phyloP scores from a whole-genome alignment of 1,140 invertebrate genomes.

The Drosophila busckii region DNA sequence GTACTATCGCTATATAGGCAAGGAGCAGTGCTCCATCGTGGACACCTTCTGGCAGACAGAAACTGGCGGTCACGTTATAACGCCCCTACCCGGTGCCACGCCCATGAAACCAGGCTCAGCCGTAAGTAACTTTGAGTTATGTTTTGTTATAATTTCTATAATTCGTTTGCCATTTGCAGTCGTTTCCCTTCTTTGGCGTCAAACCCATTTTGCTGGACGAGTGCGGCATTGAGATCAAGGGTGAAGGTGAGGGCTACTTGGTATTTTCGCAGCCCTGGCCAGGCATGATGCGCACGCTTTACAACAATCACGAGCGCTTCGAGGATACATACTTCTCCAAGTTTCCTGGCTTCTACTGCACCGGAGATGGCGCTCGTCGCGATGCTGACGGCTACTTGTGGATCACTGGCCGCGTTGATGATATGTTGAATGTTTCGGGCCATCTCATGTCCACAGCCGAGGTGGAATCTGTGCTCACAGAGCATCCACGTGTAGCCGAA shows the following conservation, averaged over 20 bases:
- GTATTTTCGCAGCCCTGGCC: constrained; percentile 97
- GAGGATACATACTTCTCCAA: constrained; percentile 96
- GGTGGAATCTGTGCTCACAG: constrained; percentile 93
- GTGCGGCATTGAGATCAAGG: constrained; percentile 91
- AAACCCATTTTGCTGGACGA: constrained; percentile 93
- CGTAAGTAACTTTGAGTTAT: constrained; percentile 82
- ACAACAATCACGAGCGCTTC: constrained; percentile 94
- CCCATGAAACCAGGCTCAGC: constrained; percentile 98
- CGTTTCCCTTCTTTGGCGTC: constrained; percentile 98
- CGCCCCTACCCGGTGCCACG: constrained; percentile 95
- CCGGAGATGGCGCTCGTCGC: constrained; percentile 95
- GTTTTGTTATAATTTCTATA: not conserved
- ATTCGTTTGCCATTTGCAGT: constrained; percentile 81
- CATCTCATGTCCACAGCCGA: constrained; percentile 98
- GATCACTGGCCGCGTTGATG: constrained; percentile 98
- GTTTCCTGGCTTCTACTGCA: constrained; percentile 97
- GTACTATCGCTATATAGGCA: constrained; percentile 94
- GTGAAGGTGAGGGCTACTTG: constrained; percentile 95
- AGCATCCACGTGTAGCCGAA: constrained; percentile 91
- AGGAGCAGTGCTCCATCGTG: constrained; percentile 91
- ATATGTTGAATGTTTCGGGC: constrained; percentile 98
- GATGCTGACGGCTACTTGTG: constrained; percentile 97
- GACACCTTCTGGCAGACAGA: constrained; percentile 99
- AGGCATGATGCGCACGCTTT: constrained; percentile 96
- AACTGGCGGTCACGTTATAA: constrained; percentile 96